Evolutionary conservation across 2,797 vertebrate species (phyloP).

Genomic region (Psittacula derbiana): DNA sequence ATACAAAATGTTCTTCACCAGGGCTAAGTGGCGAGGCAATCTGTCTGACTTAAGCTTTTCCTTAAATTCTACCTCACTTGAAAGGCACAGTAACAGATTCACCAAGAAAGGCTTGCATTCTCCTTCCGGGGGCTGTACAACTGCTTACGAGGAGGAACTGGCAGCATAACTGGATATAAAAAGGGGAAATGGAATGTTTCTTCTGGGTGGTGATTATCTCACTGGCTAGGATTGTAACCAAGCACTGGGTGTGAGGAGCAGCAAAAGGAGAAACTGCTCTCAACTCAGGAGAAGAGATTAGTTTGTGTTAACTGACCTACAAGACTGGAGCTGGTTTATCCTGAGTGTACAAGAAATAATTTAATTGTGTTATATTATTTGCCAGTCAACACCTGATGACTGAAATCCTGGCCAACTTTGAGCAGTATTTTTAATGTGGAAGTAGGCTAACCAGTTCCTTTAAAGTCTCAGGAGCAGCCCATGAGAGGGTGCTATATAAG

Average conservation of each 20-base stretch:
- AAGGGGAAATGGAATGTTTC: slow-evolving; percentile 65
- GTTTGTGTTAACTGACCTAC: slow-evolving; percentile 12
- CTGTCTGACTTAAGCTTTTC: neutral
- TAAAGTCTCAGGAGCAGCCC: slow-evolving; percentile 4
- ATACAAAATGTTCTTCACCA: neutral
- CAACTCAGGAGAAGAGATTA: slow-evolving; percentile 10
- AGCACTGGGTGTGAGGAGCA: slow-evolving; percentile 47
- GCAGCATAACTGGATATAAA: slow-evolving; percentile 62
- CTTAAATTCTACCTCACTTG: slow-evolving; percentile 20
- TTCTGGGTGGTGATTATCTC: slow-evolving; percentile 58
- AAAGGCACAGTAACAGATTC: neutral
- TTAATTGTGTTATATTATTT: neutral
- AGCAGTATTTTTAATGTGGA: neutral
- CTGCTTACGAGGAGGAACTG: slow-evolving; percentile 44
- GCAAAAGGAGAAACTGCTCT: slow-evolving; percentile 34
- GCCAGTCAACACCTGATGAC: neutral
- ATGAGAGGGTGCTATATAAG: neutral
- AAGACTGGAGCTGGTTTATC: neutral
- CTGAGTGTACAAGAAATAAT: neutral
- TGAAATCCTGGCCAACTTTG: neutral
- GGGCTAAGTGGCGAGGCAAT: neutral
- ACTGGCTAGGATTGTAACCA: slow-evolving; percentile 68
- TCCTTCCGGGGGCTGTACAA: slow-evolving; percentile 23
- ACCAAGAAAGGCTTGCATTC: slow-evolving; percentile 20
- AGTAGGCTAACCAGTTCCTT: neutral